Percentiles rank a stretch among this genome's conserved stretches.
These are phyloP conservation scores for Labia minor DNA, from an alignment of 2,888 invertebrate species.

Conservation along the genomic window DNA sequence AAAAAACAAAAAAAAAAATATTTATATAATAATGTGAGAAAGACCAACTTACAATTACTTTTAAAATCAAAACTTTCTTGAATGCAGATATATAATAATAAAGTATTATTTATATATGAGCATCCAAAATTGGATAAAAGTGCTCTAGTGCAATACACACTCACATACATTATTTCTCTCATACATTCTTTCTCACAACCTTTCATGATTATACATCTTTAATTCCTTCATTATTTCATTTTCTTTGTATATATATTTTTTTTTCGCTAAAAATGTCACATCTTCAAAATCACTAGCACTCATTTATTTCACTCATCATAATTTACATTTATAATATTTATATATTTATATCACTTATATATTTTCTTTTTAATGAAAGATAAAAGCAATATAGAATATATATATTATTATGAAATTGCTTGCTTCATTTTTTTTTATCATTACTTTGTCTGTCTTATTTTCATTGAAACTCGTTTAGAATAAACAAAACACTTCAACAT, in stretches of 20 bases:
- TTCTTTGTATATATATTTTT: too few species aligned
- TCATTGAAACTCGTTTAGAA: neutral
- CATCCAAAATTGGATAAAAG: neutral
- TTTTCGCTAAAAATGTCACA: too few species aligned
- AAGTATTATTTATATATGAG: too few species aligned
- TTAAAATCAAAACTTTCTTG: too few species aligned
- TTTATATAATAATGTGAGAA: too few species aligned
- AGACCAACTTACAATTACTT: too few species aligned
- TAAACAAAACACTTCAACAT: neutral
- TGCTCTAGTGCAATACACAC: neutral
- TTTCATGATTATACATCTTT: neutral
- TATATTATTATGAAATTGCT: neutral
- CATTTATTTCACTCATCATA: neutral
- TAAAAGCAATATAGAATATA: neutral
- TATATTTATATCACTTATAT: constrained; percentile 6
- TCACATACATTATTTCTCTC: neutral
- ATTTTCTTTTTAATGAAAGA: too few species aligned
- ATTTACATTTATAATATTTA: neutral
- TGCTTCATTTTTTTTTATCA: neutral
- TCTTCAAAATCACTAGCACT: neutral
- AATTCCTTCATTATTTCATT: neutral
- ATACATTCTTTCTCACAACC: neutral
- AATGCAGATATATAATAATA: too few species aligned
- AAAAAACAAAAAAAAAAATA: too few species aligned
- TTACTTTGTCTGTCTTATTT: neutral